Base-by-base conservation (phyloP, 2,888 invertebrate genomes). In the Zygaena filipendulae region DNA sequence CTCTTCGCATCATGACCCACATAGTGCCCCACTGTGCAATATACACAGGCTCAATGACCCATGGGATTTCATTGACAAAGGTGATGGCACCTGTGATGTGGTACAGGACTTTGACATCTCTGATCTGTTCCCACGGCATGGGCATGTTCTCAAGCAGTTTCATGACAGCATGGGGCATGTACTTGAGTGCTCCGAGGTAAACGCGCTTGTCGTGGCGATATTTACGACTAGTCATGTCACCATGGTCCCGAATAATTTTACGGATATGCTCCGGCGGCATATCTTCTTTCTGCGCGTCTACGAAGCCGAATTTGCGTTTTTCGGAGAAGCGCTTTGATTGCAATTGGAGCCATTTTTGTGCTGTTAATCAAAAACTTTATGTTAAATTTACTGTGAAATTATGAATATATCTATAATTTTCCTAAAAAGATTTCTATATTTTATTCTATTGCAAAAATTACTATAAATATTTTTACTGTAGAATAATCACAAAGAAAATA, bases 1-100 rank as follows among this genome's bases (percentile, higher is more conserved):
- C 98, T 46, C 99, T 85, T 44, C 99, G 84, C 98, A 99, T 98
- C 97, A 99, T 99, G 46, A 99, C 98, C 99, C 99, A 99, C 98
- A 99, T 99, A 1, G 98, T 96, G 22, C 97, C 98, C 99, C 99
- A 99, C 59, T 99, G 99, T 1, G 98, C 98, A 43, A 99, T 97
- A 61, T 98, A 99, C 3, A 98, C 92, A 0, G 99, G 99, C 58
- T 99, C 99, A 47, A 99, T 92, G 3, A 98, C 97, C 96, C 98
- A 97, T 2, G 99, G 99, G 51, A 99, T 99, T 82, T 99, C 99
- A 79, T 99, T 99, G 3, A 99, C 97, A 74, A 99, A 99, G 4
- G 99, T 98, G 36, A 99, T 99, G 8, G 99, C 99, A 25, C 99
- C 99, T 5, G 99, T 99, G 36, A 99, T 98, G 56, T 99, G 99